Conservation (phyloP, 1,140 invertebrate genomes). For the Drosophila willistoni region DNA sequence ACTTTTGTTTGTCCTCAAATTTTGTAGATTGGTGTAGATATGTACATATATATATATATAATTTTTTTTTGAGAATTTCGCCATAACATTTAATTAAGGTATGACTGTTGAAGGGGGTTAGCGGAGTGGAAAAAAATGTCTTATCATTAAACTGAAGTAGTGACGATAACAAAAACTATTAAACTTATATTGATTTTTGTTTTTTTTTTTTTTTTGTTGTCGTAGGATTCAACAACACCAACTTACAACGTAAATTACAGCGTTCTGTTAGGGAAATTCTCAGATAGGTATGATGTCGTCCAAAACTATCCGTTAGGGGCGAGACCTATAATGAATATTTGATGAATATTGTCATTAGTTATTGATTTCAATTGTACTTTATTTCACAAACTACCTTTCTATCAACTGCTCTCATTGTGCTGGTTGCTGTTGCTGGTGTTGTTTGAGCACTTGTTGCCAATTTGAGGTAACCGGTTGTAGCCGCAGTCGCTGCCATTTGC, state of each 20-base stretch:
- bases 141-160: constrained; percentile 7
- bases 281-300: constrained; percentile 95
- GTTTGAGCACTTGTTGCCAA: constrained; percentile 47
- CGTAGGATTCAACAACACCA: background rate
- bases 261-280: constrained; percentile 97
- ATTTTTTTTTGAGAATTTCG: constrained; percentile 50
- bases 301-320: constrained; percentile 90
- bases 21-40: background rate
- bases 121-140: constrained; percentile 2
- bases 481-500: constrained; percentile 30
- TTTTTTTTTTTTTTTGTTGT: constrained; percentile 27
- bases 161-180: constrained; percentile 38
- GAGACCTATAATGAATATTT: constrained; percentile 34
- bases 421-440: constrained; percentile 6
- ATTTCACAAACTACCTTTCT: constrained; percentile 35
- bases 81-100: constrained; percentile 53
- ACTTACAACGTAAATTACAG: constrained; percentile 97
- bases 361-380: background rate
- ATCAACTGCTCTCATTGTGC: constrained; percentile 12
- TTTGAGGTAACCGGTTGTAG: constrained; percentile 69
- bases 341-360: background rate
- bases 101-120: background rate
- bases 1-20: background rate
- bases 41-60: too few species aligned
- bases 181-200: constrained; percentile 12